Evolutionary conservation across 2,797 vertebrate genomes (phyloP).

Genomic region (Myiothlypis coronata): DNA sequence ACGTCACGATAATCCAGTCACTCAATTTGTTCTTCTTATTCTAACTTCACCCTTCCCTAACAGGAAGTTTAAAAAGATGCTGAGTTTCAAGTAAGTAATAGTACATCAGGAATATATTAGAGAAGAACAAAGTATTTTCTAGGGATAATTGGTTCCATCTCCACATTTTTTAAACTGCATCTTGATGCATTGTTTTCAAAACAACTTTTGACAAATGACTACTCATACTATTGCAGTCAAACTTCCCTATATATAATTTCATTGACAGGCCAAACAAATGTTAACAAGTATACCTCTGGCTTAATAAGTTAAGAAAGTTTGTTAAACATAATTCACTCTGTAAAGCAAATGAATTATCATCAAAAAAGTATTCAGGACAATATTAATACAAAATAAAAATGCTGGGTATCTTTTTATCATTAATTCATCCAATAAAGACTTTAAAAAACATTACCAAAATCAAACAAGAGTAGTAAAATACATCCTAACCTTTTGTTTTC

Average conservation of each 20-base stretch:
- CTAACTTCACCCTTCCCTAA: neutral
- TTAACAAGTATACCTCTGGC: neutral
- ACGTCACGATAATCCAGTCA: rapidly evolving
- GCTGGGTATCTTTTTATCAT: neutral
- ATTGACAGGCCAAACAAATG: neutral
- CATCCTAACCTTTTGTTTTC: neutral
- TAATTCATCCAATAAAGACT: neutral
- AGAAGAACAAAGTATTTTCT: neutral
- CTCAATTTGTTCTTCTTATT: neutral
- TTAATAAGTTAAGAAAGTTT: neutral
- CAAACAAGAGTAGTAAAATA: neutral
- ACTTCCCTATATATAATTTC: neutral
- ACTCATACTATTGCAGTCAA: neutral
- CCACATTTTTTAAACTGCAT: neutral
- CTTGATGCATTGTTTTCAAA: neutral
- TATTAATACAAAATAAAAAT: neutral
- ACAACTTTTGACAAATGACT: neutral
- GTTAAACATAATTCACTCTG: neutral
- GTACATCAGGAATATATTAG: neutral
- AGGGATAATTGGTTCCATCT: neutral
- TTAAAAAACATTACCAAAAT: neutral
- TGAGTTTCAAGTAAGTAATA: neutral
- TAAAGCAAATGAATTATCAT: neutral
- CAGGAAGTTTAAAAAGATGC: neutral
- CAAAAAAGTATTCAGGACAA: neutral